These are phyloP conservation scores for Pelecanoides urinatrix DNA, from an alignment of 2,113 vertebrate genomes.

Conservation along the genomic window DNA sequence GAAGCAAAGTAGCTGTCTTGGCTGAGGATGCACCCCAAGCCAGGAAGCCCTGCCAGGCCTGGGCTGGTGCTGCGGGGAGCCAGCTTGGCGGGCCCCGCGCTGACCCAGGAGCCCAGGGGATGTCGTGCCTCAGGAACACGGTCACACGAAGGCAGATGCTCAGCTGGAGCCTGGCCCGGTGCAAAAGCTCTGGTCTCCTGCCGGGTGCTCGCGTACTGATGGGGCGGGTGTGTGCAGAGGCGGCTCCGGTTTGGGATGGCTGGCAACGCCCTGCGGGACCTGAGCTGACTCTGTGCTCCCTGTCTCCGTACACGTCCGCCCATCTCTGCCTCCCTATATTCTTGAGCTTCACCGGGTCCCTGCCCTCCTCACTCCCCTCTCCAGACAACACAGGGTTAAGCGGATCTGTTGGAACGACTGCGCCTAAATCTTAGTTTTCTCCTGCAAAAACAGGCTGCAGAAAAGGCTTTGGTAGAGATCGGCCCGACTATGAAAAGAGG, in stretches of 20 bases:
- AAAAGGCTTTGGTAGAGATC: not conserved
- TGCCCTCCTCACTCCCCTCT: not conserved
- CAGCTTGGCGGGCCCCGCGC: fast-evolving
- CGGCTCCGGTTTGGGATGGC: not conserved
- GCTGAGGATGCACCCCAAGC: not conserved
- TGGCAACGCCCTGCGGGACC: not conserved
- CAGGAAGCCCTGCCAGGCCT: not conserved
- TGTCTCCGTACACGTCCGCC: not conserved
- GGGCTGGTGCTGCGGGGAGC: not conserved
- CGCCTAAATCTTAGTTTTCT: not conserved
- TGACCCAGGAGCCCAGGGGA: not conserved
- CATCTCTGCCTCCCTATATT: not conserved
- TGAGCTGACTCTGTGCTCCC: not conserved
- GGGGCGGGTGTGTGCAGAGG: too few relatives aligned
- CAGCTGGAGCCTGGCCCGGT: not conserved
- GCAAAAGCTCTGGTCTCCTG: not conserved
- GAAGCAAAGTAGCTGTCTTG: not conserved
- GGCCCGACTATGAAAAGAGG: not conserved
- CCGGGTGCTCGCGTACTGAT: not conserved
- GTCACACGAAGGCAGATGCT: not conserved
- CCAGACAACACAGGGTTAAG: not conserved
- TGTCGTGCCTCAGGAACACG: not conserved
- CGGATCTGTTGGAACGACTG: fast-evolving
- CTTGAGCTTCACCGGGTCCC: not conserved
- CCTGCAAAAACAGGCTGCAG: not conserved